Conservation (phyloP, 1,140 invertebrate species). For the Drosophila mauritiana region DNA sequence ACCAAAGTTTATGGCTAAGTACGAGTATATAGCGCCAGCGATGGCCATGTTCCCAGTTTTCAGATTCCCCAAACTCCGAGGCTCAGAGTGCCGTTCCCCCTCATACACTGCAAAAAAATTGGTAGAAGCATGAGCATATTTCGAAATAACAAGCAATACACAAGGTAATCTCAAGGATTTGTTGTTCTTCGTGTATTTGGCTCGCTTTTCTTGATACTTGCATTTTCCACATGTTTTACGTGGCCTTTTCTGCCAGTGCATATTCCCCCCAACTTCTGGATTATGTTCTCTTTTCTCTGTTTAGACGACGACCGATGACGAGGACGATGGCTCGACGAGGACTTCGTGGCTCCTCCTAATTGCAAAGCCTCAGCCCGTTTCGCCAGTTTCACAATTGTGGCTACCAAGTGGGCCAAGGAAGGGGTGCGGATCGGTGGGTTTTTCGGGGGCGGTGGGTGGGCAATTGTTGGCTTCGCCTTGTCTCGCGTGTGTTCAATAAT, state of each 20-base stretch:
- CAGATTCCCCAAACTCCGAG: conserved; percentile 4
- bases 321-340: conserved; percentile 42
- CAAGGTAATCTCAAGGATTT: no score
- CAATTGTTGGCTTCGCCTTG: conserved; percentile 27
- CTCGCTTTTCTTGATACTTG: neutral
- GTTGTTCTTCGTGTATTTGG: neutral
- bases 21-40: conserved; percentile 65
- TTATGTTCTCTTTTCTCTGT: conserved; percentile 12
- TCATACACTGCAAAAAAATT: neutral
- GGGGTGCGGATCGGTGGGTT: neutral
- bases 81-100: conserved; percentile 6
- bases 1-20: conserved; percentile 81
- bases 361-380: conserved; percentile 70
- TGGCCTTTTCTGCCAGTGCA: conserved; percentile 1
- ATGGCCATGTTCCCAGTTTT: conserved; percentile 36
- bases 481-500: conserved; percentile 74
- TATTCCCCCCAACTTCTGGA: conserved; percentile 4
- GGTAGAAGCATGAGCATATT: no score
- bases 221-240: neutral
- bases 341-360: conserved; percentile 79
- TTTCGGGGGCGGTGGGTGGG: conserved; percentile 1
- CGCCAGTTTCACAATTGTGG: conserved; percentile 60
- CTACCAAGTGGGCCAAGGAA: conserved; percentile 29
- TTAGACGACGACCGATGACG: conserved; percentile 54
- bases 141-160: no score